A percentile compares a stretch with the other conserved stretches of the same genome.
Evolutionary conservation across 2,113 vertebrate species (phyloP).

Genomic region (Thermophis baileyi): DNA sequence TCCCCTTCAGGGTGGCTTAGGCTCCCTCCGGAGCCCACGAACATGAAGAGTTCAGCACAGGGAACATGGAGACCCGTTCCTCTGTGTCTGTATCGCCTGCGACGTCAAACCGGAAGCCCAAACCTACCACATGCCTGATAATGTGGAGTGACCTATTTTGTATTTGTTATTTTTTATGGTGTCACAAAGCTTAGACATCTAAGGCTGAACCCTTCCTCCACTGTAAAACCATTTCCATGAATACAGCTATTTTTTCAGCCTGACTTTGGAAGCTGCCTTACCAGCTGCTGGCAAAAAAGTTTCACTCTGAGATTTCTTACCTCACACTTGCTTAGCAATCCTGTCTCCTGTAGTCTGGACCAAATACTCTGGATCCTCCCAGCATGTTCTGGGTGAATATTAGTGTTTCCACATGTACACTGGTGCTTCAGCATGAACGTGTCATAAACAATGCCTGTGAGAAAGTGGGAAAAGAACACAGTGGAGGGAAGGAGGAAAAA

Average conservation of each 20-base stretch:
- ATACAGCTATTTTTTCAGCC: neutral
- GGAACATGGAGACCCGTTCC: too few relatives aligned
- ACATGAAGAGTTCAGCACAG: too few relatives aligned
- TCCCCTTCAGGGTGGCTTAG: too few relatives aligned
- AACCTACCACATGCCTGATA: too few relatives aligned
- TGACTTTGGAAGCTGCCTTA: neutral
- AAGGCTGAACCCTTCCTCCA: too few relatives aligned
- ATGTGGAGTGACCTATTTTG: neutral
- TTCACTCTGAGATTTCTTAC: slow-evolving; percentile 56
- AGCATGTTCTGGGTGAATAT: slow-evolving; percentile 84
- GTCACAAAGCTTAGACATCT: neutral
- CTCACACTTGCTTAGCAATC: slow-evolving; percentile 82
- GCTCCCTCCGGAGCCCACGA: too few relatives aligned
- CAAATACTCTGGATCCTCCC: slow-evolving; percentile 89
- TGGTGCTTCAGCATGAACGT: slow-evolving; percentile 85
- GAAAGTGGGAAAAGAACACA: neutral
- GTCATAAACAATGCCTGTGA: slow-evolving; percentile 79
- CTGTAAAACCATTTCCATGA: neutral
- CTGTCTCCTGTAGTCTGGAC: slow-evolving; percentile 86
- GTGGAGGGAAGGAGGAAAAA: neutral
- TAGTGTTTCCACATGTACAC: slow-evolving; percentile 84
- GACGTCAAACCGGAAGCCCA: too few relatives aligned
- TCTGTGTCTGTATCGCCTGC: too few relatives aligned
- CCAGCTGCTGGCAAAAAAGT: neutral
- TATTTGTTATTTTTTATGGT: neutral